Evolutionary conservation across 2,113 vertebrate genomes (phyloP), one percentile per base, ranked within the genome.

Genomic region (Phaetusa simplex): DNA sequence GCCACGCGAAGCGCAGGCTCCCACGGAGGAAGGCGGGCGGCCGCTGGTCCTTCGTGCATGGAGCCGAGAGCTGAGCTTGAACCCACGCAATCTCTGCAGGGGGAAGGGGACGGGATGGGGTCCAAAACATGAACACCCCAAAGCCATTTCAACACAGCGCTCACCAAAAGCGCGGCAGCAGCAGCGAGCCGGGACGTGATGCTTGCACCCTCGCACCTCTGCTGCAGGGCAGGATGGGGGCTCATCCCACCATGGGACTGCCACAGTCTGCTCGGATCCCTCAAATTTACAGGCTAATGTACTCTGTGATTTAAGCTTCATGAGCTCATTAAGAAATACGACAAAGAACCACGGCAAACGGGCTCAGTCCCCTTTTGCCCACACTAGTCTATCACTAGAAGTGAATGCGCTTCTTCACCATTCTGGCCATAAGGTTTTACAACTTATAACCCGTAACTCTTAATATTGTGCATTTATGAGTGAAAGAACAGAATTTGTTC

Each of bases 21-120:
- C 55, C 55, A 22, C 5, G 7, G 36, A 22, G 66, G 36, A 34
- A 42, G 23, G 29, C 0, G 5, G 36, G 53, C 2, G 19, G 17
- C 27, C 6, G 2, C 2, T 8, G n/a, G n/a, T 34, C 65, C 1
- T 6, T 43, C 10, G 22, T 0, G 3, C 55, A 2, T 1, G 4
- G 45, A 23, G 66, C 36, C 1, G 3, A 50, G 47, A 61, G 65
- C 47, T 61, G 32, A 45, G 24, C 65, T 12, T n/a, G 30, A 56
- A 49, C 17, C 40, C 56, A 20, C 1, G 1, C 1, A 6, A 11
- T 67, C 18, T 16, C 47, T 55, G 24, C 62, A 4, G 11, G 21
- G 32, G 17, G 34, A 58, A 38, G 34, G 27, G 59, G 26, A 12
- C 1, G 4, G 45, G 26, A 12, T 1, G 4, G 45, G 76, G 17